Evolutionary conservation across 2,797 vertebrate species (phyloP).

Genomic region (Poecilia wingei): DNA sequence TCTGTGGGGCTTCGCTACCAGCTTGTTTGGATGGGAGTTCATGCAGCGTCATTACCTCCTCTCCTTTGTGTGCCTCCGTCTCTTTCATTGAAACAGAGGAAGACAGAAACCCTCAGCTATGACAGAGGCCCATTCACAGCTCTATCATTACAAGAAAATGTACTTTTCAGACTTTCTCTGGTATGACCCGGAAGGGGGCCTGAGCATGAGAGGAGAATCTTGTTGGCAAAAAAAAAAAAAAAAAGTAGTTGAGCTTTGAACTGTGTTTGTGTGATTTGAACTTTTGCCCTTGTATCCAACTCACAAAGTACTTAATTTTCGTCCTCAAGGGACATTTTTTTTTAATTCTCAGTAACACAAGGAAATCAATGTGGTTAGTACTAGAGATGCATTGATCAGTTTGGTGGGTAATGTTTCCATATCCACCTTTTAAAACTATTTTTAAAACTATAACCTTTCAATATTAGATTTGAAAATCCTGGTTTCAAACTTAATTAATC

Average conservation of each 20-base stretch:
- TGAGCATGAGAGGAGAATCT: slow-evolving; percentile 42
- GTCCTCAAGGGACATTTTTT: not conserved
- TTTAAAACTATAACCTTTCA: not conserved
- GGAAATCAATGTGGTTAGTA: not conserved
- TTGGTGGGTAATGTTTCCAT: not conserved
- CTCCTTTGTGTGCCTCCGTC: slow-evolving; percentile 61
- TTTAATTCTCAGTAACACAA: not conserved
- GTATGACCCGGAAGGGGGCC: slow-evolving; percentile 15
- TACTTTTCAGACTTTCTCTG: slow-evolving; percentile 44
- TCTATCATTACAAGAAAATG: slow-evolving; percentile 56
- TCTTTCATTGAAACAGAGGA: slow-evolving; percentile 31
- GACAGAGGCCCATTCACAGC: slow-evolving; percentile 64
- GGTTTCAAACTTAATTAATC: not conserved
- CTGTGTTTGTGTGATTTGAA: slow-evolving; percentile 52
- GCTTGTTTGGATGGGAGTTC: slow-evolving; percentile 58
- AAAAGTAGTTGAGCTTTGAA: slow-evolving; percentile 43
- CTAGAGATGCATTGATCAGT: not conserved
- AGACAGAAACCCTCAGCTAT: slow-evolving; percentile 38
- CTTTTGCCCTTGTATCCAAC: slow-evolving; percentile 41
- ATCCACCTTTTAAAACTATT: not conserved
- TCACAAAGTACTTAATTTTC: slow-evolving; percentile 7
- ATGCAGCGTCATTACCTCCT: slow-evolving; percentile 63
- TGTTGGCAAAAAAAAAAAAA: slow-evolving; percentile 37
- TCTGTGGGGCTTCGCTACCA: slow-evolving; percentile 58
- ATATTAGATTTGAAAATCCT: not conserved